Conservation (phyloP, 2,888 invertebrate species). For the Volucella bombylans region DNA sequence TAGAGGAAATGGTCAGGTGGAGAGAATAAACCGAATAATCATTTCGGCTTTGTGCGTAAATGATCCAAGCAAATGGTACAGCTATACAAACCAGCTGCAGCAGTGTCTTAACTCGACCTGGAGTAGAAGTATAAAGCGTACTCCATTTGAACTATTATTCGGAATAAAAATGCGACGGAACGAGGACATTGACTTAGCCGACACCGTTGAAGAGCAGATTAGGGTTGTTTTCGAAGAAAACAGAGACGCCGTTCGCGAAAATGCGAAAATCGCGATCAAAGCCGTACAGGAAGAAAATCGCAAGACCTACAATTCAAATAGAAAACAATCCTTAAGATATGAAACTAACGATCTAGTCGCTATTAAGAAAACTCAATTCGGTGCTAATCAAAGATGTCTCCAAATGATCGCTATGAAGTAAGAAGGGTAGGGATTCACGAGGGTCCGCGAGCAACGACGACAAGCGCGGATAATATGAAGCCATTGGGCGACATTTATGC, state of each 20-base stretch:
- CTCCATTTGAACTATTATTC: too few relatives aligned
- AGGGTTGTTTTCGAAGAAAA: conserved; percentile 44
- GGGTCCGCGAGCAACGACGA: conserved; percentile 42
- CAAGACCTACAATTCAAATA: conserved; percentile 52
- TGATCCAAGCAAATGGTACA: conserved; percentile 76
- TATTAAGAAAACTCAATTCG: conserved; percentile 79
- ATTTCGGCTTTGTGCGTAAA: conserved; percentile 76
- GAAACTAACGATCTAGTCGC: conserved; percentile 70
- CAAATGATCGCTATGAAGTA: conserved; percentile 78
- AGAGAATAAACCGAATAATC: conserved; percentile 44
- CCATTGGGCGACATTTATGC: conserved; percentile 8
- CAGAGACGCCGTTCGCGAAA: conserved; percentile 43
- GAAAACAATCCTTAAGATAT: conserved; percentile 54
- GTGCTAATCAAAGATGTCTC: conserved; percentile 77
- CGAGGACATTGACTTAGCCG: conserved; percentile 18
- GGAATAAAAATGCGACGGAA: conserved; percentile 59
- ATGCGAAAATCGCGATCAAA: conserved; percentile 48
- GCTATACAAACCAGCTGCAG: too few relatives aligned
- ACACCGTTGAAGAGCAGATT: conserved; percentile 48
- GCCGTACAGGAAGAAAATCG: conserved; percentile 67
- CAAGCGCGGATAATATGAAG: conserved; percentile 49
- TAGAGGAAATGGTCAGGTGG: too few relatives aligned
- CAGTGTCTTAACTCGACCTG: too few relatives aligned
- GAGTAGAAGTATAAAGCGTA: too few relatives aligned
- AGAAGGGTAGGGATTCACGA: conserved; percentile 75